A percentile compares a stretch with the other conserved stretches of the same genome.
These are phyloP conservation scores for Conistra vaccinii DNA, from an alignment of 2,888 invertebrate genomes.

Conservation along the genomic window DNA sequence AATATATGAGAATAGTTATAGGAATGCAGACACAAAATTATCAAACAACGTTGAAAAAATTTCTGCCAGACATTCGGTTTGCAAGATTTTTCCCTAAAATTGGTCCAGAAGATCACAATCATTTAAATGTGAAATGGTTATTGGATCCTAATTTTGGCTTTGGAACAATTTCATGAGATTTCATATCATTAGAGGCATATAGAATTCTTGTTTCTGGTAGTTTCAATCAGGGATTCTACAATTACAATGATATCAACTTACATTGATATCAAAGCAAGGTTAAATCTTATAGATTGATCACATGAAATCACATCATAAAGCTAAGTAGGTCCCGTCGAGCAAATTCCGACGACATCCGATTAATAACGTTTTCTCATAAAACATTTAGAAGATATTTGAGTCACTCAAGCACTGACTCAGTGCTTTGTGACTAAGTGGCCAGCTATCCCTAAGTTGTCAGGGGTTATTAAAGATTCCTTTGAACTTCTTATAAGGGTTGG, in stretches of 20 bases:
- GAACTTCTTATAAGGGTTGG: constrained; percentile 6
- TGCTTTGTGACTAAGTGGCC: constrained; percentile 51
- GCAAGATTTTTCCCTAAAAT: background rate
- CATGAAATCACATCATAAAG: constrained; percentile 3
- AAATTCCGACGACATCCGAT: constrained; percentile 44
- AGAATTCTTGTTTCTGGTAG: background rate
- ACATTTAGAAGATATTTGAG: constrained; percentile 52
- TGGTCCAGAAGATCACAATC: background rate
- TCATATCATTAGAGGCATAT: background rate
- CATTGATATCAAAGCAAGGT: background rate
- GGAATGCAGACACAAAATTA: background rate
- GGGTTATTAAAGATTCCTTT: constrained; percentile 37
- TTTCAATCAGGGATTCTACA: background rate
- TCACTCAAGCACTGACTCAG: constrained; percentile 57
- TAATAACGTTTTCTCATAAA: constrained; percentile 54
- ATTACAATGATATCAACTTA: background rate
- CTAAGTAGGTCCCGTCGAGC: background rate
- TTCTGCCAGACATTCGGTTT: background rate
- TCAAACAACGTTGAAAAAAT: too few relatives aligned
- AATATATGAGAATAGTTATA: background rate
- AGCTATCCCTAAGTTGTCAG: constrained; percentile 53
- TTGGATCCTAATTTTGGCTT: background rate
- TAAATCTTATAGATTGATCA: background rate
- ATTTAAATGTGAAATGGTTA: background rate
- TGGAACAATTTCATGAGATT: background rate